Conservation (phyloP, 2,888 invertebrate genomes). For the Alviniconcha strummeri region DNA sequence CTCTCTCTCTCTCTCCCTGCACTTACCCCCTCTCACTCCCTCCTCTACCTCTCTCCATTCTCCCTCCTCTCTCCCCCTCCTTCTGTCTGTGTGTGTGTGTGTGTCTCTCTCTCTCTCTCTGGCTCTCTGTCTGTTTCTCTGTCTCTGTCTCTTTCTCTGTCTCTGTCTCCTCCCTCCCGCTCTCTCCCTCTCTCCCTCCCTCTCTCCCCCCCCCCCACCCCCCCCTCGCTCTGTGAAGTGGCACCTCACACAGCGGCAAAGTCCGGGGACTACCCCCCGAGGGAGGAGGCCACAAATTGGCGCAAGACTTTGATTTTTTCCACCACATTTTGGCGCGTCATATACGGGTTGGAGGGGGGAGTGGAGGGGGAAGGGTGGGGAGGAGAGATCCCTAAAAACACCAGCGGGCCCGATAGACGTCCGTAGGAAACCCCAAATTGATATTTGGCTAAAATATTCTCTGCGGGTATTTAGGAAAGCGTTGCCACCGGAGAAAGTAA, state of each 20-base stretch:
- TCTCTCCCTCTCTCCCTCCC: not conserved
- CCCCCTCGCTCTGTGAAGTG: no score
- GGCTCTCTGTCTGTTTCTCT: not conserved
- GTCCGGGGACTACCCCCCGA: slow-evolving; percentile 10
- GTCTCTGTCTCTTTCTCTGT: not conserved
- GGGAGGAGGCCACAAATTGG: slow-evolving; percentile 17
- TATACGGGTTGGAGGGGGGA: not conserved
- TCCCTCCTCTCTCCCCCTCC: no score
- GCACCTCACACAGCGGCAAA: not conserved
- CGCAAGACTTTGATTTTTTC: slow-evolving; percentile 21
- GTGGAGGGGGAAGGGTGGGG: no score
- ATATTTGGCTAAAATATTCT: slow-evolving; percentile 18
- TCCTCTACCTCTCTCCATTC: no score
- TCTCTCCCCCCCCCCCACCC: not conserved
- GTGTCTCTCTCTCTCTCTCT: not conserved
- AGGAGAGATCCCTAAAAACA: no score
- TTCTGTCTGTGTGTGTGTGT: no score
- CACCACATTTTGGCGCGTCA: not conserved
- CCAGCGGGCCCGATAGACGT: no score
- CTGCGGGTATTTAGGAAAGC: slow-evolving; percentile 6
- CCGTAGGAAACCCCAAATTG: not conserved
- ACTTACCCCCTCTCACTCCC: no score
- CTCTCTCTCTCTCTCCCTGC: no score
- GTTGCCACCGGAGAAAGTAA: not conserved
- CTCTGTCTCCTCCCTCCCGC: not conserved